These are phyloP conservation scores for Candidula unifasciata DNA, from an alignment of 2,888 invertebrate species.

Conservation along the genomic window DNA sequence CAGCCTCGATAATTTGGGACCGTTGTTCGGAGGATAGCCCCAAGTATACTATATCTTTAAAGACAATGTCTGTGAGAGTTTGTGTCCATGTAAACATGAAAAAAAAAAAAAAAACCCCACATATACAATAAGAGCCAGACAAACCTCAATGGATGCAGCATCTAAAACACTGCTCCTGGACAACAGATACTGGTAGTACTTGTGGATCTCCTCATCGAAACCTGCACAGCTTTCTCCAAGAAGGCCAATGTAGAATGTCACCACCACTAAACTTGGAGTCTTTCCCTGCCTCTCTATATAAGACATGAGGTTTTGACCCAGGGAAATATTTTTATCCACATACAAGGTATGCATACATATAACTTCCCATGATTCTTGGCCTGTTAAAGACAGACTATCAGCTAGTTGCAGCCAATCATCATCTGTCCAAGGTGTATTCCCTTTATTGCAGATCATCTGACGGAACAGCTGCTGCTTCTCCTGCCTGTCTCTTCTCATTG, in stretches of 20 bases:
- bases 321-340: slow-evolving; percentile 13
- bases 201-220: slow-evolving; percentile 16
- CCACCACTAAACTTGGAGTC: background rate
- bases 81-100: too few species aligned
- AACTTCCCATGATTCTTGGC: slow-evolving; percentile 26
- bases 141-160: slow-evolving; percentile 49
- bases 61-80: too few species aligned
- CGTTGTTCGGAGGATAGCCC: too few species aligned
- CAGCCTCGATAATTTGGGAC: too few species aligned
- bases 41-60: too few species aligned
- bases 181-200: slow-evolving; percentile 33
- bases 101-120: too few species aligned
- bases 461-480: background rate
- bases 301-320: slow-evolving; percentile 28
- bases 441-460: slow-evolving; percentile 25
- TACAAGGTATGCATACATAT: slow-evolving; percentile 47
- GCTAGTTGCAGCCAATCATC: slow-evolving; percentile 33
- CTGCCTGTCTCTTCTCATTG: background rate
- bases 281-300: slow-evolving; percentile 18
- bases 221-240: slow-evolving; percentile 36
- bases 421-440: background rate
- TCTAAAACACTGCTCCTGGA: slow-evolving; percentile 34
- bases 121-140: background rate
- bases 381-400: slow-evolving; percentile 12
- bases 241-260: slow-evolving; percentile 40